A percentile compares a stretch with the other conserved stretches of the same genome.
Conservation (phyloP, 1,140 invertebrate species). For the Cepaea nemoralis region DNA sequence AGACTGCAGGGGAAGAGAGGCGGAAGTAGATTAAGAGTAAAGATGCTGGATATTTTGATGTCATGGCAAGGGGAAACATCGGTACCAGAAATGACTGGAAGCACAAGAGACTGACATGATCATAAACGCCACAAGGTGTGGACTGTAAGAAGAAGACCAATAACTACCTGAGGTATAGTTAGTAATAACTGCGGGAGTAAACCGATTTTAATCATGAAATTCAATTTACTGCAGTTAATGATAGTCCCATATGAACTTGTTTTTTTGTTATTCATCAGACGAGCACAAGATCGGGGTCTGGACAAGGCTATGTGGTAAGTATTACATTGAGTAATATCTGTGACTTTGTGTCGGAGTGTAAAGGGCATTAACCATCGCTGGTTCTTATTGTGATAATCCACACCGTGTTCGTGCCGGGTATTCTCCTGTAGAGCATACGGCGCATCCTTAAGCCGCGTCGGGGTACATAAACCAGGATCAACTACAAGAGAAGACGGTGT, state of each 20-base stretch:
- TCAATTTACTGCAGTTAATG: neutral
- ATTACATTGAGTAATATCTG: neutral
- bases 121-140: neutral
- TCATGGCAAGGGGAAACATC: neutral
- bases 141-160: neutral
- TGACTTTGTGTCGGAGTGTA: too few relatives aligned
- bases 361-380: too few relatives aligned
- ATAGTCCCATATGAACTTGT: neutral
- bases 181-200: too few relatives aligned
- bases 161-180: neutral
- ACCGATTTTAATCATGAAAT: too few relatives aligned
- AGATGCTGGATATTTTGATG: neutral
- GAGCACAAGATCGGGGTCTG: neutral
- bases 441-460: too few relatives aligned
- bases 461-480: too few relatives aligned
- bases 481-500: too few relatives aligned
- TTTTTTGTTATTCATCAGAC: neutral
- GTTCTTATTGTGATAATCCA: too few relatives aligned
- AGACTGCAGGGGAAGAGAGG: neutral
- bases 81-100: too few relatives aligned
- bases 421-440: too few relatives aligned
- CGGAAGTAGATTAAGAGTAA: neutral
- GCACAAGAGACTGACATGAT: neutral
- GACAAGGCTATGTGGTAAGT: constrained; percentile 13
- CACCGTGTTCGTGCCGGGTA: too few relatives aligned